These are phyloP conservation scores for Diplodus sargus DNA, from an alignment of 2,797 vertebrate genomes.

Conservation along the genomic window DNA sequence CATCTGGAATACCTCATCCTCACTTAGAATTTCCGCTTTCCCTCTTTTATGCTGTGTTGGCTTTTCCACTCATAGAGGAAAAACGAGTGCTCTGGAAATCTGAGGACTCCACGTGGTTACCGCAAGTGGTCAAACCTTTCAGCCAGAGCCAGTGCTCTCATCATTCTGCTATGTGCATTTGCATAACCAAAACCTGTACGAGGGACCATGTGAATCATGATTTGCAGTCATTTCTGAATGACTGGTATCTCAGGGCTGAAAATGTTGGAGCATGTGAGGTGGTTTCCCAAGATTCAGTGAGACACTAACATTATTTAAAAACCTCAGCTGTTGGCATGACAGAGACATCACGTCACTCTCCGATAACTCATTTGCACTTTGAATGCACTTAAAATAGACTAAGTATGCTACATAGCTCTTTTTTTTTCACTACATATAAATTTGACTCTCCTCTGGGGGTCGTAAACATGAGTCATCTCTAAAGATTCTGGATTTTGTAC, in stretches of 20 bases:
- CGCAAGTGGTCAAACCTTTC: slow-evolving; percentile 61
- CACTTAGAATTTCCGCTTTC: slow-evolving; percentile 48
- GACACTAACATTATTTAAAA: neutral
- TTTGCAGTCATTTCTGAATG: slow-evolving; percentile 26
- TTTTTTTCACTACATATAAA: neutral
- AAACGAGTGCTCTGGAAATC: slow-evolving; percentile 69
- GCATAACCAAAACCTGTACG: slow-evolving; percentile 57
- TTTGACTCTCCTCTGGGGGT: neutral
- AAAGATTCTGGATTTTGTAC: neutral
- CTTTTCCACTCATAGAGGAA: slow-evolving; percentile 71
- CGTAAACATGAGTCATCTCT: neutral
- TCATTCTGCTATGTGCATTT: slow-evolving; percentile 71
- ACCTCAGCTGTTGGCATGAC: neutral
- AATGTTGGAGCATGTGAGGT: slow-evolving; percentile 25
- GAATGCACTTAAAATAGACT: neutral
- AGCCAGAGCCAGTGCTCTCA: slow-evolving; percentile 67
- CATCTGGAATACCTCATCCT: slow-evolving; percentile 62
- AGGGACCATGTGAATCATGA: slow-evolving; percentile 66
- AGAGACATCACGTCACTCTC: neutral
- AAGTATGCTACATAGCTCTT: neutral
- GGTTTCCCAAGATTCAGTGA: slow-evolving; percentile 16
- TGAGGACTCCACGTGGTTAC: slow-evolving; percentile 64
- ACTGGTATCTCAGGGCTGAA: slow-evolving; percentile 26
- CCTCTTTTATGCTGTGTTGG: slow-evolving; percentile 62
- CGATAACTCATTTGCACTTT: neutral